phyloP scores from a whole-genome alignment of 2,113 vertebrate species.

The Heliornis fulica region DNA sequence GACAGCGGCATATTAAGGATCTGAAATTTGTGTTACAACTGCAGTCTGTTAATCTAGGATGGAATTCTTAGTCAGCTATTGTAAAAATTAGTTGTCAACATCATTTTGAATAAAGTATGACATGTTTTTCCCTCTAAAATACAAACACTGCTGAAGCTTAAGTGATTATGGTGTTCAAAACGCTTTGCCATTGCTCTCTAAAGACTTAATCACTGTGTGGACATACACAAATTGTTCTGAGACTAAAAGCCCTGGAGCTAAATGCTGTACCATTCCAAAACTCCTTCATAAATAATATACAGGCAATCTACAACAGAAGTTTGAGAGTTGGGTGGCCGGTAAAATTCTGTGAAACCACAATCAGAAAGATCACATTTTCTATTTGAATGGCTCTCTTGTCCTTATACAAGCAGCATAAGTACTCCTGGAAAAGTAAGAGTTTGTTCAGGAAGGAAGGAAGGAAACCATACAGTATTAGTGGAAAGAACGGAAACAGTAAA shows the following conservation, averaged over 20 bases:
- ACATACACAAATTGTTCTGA: background rate
- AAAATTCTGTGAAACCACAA: background rate
- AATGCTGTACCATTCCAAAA: background rate
- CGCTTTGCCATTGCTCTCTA: background rate
- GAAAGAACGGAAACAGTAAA: background rate
- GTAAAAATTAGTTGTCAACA: background rate
- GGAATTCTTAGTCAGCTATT: background rate
- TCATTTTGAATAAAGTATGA: background rate
- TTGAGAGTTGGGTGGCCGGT: background rate
- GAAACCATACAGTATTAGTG: background rate
- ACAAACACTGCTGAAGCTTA: background rate
- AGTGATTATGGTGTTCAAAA: background rate
- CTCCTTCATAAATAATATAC: background rate
- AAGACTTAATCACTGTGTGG: background rate
- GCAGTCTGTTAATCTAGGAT: background rate
- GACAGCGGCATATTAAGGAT: background rate
- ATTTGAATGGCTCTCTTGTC: background rate
- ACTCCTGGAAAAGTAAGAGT: background rate
- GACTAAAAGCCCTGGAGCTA: background rate
- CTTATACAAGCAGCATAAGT: background rate
- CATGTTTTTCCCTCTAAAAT: background rate
- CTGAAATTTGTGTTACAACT: background rate
- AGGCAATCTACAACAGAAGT: background rate
- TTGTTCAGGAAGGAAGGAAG: background rate
- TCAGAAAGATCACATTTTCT: background rate